Evolutionary conservation across 2,113 vertebrate genomes (phyloP).

Genomic region (Echinops telfairi): DNA sequence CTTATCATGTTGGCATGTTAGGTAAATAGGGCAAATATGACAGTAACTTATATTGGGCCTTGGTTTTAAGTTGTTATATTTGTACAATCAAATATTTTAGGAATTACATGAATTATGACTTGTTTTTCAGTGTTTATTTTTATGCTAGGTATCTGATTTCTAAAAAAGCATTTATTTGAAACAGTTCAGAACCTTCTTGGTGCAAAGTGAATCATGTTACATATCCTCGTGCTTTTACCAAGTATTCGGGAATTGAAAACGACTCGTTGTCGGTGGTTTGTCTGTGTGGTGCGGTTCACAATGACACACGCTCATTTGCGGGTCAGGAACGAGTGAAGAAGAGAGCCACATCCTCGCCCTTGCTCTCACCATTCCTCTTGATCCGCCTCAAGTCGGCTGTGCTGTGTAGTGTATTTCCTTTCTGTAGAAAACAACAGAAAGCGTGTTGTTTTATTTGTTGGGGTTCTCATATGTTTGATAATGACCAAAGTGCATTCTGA

Average conservation of each 20-base stretch:
- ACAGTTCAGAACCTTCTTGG: conserved; percentile 79
- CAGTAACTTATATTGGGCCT: conserved; percentile 67
- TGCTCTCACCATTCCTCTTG: conserved; percentile 74
- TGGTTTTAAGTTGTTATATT: conserved; percentile 75
- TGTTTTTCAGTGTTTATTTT: conserved; percentile 57
- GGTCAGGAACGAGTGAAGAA: conserved; percentile 72
- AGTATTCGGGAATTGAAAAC: conserved; percentile 68
- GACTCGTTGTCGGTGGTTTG: conserved; percentile 70
- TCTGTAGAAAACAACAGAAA: conserved; percentile 84
- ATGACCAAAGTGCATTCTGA: conserved; percentile 97
- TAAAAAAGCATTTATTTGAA: conserved; percentile 77
- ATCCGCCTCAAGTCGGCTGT: conserved; percentile 77
- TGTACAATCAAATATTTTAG: conserved; percentile 80
- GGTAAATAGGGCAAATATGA: conserved; percentile 59
- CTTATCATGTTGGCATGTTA: conserved; percentile 60
- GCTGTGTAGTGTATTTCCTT: conserved; percentile 85
- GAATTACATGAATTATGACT: conserved; percentile 67
- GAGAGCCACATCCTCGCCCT: conserved; percentile 37
- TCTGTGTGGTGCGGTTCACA: conserved; percentile 77
- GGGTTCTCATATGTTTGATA: conserved; percentile 87
- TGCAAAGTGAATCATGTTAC: conserved; percentile 76
- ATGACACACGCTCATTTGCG: conserved; percentile 57
- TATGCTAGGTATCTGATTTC: conserved; percentile 66
- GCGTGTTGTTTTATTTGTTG: conserved; percentile 87
- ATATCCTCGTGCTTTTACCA: conserved; percentile 74